Evolutionary conservation across 2,797 vertebrate species (phyloP).

Genomic region (Tragelaphus eurycerus): DNA sequence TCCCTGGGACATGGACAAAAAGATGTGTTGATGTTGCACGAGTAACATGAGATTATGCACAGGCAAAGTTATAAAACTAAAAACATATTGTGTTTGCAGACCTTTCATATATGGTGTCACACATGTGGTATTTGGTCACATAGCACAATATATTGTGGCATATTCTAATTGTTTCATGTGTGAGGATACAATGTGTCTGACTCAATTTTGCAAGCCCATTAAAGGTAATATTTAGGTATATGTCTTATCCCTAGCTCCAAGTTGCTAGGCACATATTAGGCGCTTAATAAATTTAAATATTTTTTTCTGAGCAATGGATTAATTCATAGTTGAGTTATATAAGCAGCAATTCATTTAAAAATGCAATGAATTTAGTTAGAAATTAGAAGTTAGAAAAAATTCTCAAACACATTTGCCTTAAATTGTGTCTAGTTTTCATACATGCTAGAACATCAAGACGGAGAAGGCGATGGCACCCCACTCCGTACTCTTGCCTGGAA

Average conservation of each 20-base stretch:
- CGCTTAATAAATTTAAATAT: not conserved
- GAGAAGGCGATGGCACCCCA: too few species aligned
- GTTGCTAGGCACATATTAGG: not conserved
- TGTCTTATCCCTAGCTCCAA: not conserved
- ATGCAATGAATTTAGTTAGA: not conserved
- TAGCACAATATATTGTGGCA: not conserved
- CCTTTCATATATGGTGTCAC: not conserved
- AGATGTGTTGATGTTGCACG: not conserved
- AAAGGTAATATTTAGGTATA: not conserved
- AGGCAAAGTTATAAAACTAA: not conserved
- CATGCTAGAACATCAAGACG: not conserved
- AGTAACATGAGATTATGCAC: not conserved
- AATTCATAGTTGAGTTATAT: slow-evolving; percentile 2
- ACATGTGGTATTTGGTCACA: not conserved
- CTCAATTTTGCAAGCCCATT: not conserved
- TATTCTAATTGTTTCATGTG: not conserved
- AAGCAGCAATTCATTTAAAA: not conserved
- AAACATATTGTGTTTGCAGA: not conserved
- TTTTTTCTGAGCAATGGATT: not conserved
- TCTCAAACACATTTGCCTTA: not conserved
- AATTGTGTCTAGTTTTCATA: not conserved
- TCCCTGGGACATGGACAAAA: not conserved
- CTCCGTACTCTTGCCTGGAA: too few species aligned
- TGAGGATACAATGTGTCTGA: not conserved
- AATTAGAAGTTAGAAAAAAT: not conserved